Percentiles rank a stretch among this genome's conserved stretches.
phyloP scores from a whole-genome alignment of 2,888 invertebrate species.

The Cataglyphis albicans region DNA sequence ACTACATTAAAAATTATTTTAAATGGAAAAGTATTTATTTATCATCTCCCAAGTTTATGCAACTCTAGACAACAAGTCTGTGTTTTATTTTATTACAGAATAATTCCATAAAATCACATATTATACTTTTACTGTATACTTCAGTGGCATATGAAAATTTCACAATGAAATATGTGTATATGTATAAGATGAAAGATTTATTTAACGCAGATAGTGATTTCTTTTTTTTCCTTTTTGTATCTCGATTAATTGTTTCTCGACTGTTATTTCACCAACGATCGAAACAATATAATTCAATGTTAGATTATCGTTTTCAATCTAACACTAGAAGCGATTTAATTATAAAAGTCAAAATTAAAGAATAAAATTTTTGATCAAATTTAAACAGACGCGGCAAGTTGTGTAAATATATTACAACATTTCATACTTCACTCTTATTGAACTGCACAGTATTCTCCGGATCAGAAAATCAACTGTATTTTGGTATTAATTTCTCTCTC shows the following conservation, averaged over 20 bases:
- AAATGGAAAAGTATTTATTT: background rate
- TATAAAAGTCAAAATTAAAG: background rate
- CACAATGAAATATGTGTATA: background rate
- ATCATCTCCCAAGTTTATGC: background rate
- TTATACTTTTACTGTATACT: background rate
- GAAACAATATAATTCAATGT: background rate
- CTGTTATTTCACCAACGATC: background rate
- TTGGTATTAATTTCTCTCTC: background rate
- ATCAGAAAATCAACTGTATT: background rate
- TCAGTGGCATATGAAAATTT: background rate
- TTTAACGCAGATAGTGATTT: background rate
- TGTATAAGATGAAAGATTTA: background rate
- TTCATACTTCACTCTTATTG: background rate
- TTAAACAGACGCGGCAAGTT: background rate
- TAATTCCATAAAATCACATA: background rate
- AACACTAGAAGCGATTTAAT: background rate
- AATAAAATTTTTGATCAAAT: background rate
- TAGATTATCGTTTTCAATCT: background rate
- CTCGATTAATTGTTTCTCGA: constrained; percentile 1
- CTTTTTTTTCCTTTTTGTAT: background rate
- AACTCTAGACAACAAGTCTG: background rate
- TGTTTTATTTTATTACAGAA: background rate
- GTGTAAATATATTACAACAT: background rate
- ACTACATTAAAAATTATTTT: background rate
- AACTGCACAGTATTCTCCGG: background rate